Conservation (phyloP, 2,888 invertebrate genomes). For the Tipula vernalis region DNA sequence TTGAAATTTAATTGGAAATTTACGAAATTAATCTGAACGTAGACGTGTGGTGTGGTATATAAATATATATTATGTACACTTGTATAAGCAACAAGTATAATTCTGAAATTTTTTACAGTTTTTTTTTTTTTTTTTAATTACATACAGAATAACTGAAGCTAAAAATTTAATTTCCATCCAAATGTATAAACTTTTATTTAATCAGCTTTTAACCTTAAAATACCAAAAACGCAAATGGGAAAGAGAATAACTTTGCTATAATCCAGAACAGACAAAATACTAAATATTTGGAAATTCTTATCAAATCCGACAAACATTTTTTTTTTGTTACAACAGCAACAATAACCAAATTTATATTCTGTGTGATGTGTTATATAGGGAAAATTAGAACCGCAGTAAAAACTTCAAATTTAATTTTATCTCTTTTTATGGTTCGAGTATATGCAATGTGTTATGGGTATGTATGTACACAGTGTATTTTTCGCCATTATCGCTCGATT, state of each 20-base stretch:
- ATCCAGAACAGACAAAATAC: neutral
- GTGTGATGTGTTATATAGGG: neutral
- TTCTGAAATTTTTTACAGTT: neutral
- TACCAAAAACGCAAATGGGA: neutral
- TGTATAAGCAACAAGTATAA: too few relatives aligned
- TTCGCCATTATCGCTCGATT: neutral
- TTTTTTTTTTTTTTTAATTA: neutral
- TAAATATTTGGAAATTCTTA: neutral
- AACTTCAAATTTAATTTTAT: neutral
- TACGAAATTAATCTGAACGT: too few relatives aligned
- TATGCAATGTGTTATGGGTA: neutral
- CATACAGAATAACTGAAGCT: neutral
- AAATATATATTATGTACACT: too few relatives aligned
- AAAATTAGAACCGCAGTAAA: neutral
- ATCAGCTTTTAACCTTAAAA: neutral
- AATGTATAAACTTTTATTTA: neutral
- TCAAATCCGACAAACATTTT: neutral
- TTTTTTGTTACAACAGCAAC: neutral
- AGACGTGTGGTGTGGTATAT: too few relatives aligned
- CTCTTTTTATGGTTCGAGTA: neutral
- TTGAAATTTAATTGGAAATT: too few relatives aligned
- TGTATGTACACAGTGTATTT: too few relatives aligned
- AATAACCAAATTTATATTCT: neutral
- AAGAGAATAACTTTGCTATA: neutral
- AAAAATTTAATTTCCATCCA: neutral